phyloP scores from a whole-genome alignment of 2,797 vertebrate species.

The Synanceia verrucosa region DNA sequence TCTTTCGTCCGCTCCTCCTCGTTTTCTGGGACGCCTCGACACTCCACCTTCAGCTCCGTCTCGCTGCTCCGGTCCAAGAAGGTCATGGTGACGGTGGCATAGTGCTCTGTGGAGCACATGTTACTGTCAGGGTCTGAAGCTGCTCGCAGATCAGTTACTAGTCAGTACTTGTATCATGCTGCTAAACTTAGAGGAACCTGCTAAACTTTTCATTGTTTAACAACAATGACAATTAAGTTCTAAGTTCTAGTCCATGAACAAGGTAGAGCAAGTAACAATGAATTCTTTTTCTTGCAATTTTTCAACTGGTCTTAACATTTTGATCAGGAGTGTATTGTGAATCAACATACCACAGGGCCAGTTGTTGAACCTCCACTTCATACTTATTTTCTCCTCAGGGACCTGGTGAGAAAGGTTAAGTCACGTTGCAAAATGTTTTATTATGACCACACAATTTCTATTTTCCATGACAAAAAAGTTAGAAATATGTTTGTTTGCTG shows the following conservation, averaged over 20 bases:
- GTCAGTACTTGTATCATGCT: too few species aligned
- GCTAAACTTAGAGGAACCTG: too few species aligned
- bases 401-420: slow-evolving; percentile 74
- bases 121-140: not conserved
- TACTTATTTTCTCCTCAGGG: slow-evolving; percentile 91
- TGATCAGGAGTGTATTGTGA: too few species aligned
- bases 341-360: slow-evolving; percentile 91
- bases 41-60: slow-evolving; percentile 92
- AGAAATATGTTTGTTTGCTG: not conserved
- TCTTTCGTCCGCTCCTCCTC: slow-evolving; percentile 93
- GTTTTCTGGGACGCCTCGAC: slow-evolving; percentile 87
- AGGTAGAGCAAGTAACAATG: not conserved
- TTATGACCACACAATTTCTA: not conserved
- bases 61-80: slow-evolving; percentile 89
- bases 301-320: too few species aligned
- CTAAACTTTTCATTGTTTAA: too few species aligned
- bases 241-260: too few species aligned
- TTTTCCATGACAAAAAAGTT: too few species aligned
- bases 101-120: slow-evolving; percentile 85
- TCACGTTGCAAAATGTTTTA: too few species aligned
- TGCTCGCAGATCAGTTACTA: not conserved
- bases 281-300: not conserved
- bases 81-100: slow-evolving; percentile 89
- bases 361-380: slow-evolving; percentile 98
- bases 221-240: too few species aligned